Evolutionary conservation across 2,113 vertebrate genomes (phyloP).

Genomic region (Ariopsis seemanni): DNA sequence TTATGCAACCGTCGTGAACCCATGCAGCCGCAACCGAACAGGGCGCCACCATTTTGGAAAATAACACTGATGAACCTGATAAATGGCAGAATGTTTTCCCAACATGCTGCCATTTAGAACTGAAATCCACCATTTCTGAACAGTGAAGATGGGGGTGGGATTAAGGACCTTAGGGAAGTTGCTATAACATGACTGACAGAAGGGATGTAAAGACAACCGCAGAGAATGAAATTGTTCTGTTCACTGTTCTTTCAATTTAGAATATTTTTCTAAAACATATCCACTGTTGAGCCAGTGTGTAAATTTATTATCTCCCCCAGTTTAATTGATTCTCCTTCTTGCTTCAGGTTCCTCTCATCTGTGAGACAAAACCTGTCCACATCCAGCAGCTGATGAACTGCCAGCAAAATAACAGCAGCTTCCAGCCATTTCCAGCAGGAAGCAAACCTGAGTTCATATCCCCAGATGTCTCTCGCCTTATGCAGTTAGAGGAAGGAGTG

Average conservation of each 20-base stretch:
- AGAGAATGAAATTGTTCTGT: neutral
- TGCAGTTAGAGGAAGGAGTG: conserved; percentile 83
- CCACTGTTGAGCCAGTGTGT: neutral
- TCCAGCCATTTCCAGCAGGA: conserved; percentile 63
- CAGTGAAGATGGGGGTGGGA: neutral
- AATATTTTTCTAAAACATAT: neutral
- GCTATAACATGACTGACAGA: neutral
- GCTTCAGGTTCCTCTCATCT: conserved; percentile 80
- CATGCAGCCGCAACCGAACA: too few species aligned
- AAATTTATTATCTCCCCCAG: neutral
- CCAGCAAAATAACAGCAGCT: conserved; percentile 88
- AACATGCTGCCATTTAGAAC: neutral
- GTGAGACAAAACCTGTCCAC: conserved; percentile 83
- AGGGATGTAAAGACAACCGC: neutral
- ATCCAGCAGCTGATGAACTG: conserved; percentile 82
- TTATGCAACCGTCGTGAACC: too few species aligned
- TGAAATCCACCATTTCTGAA: neutral
- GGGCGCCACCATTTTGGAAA: too few species aligned
- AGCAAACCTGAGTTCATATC: conserved; percentile 75
- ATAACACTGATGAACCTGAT: too few species aligned
- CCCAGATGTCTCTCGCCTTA: conserved; percentile 75
- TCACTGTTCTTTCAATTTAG: neutral
- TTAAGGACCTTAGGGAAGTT: neutral
- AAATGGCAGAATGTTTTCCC: too few species aligned
- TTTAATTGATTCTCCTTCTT: neutral